Evolutionary conservation across 2,888 invertebrate species (phyloP), one percentile per base, ranked within the genome.

Genomic region (Coleophora flavipennella): DNA sequence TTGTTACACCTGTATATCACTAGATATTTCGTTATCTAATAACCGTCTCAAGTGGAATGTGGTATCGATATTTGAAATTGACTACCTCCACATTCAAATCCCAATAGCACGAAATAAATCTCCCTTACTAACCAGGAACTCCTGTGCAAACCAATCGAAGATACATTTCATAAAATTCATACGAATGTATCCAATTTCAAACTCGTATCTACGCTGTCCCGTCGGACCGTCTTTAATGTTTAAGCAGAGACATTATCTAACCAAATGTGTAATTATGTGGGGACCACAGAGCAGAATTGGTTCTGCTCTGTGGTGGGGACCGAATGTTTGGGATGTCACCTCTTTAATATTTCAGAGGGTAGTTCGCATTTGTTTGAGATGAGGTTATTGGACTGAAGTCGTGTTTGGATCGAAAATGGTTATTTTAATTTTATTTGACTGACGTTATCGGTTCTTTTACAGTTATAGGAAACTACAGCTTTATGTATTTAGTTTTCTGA

Each of bases 241-340:
- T 65, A 60, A 67, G 57, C 62, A 62, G 55, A 46, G 60, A 63
- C 67, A 62, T 65, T 66, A 67, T 71, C 63, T 59, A 58, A 29
- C 29, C 29, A n/a, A 49, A 50, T 41, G 35, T 46, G 62, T 71
- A 71, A 74, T 76, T 73, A 71, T 54, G 54, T 61, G 58, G 59
- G 64, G n/a, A n/a, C n/a, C n/a, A n/a, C n/a, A n/a, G n/a, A n/a
- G n/a, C n/a, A n/a, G n/a, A n/a, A n/a, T n/a, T n/a, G n/a, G n/a
- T n/a, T n/a, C n/a, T n/a, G n/a, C n/a, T n/a, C n/a, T n/a, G n/a
- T n/a, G n/a, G 54, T 61, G 58, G 59, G 64, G 65, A 49, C 51
- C 46, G 57, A 42, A 56, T 49, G 48, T 53, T 55, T 51, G 49
- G 57, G 57, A 61, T 57, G 58, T 57, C 54, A 53, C 50, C 57